Conservation (phyloP, 1,140 invertebrate species). For the Liolophura sinensis region DNA sequence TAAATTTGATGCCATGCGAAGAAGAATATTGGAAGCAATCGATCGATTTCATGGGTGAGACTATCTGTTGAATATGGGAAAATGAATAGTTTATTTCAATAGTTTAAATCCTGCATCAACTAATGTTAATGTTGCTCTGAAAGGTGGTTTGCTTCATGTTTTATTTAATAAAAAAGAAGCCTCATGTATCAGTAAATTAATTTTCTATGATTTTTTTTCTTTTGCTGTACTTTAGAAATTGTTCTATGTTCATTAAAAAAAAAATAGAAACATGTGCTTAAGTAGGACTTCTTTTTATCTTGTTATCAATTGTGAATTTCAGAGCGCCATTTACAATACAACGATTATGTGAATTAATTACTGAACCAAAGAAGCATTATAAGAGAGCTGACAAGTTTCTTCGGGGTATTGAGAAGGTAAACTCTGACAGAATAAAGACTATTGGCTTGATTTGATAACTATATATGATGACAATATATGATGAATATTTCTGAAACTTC, state of each 20-base stretch:
- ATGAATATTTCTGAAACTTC: not conserved
- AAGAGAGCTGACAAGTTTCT: constrained; percentile 95
- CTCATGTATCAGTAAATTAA: too few relatives aligned
- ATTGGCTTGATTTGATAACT: constrained; percentile 1
- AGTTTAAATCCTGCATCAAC: too few relatives aligned
- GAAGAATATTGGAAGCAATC: constrained; percentile 78
- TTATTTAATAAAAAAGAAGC: too few relatives aligned
- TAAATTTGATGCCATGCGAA: constrained; percentile 87
- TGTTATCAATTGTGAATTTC: constrained; percentile 61
- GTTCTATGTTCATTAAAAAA: too few relatives aligned
- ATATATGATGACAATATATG: constrained; percentile 4
- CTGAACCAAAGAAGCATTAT: constrained; percentile 90
- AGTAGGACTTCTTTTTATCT: not conserved
- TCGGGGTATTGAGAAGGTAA: constrained; percentile 69
- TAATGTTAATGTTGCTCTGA: too few relatives aligned
- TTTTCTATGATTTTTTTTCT: too few relatives aligned
- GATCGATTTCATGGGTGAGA: constrained; percentile 67
- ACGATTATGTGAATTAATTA: constrained; percentile 90
- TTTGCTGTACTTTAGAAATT: too few relatives aligned
- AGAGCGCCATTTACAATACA: constrained; percentile 97
- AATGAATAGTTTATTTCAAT: not conserved
- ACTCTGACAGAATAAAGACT: not conserved
- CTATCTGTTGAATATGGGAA: not conserved
- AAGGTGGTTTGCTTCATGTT: too few relatives aligned
- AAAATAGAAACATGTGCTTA: too few relatives aligned